A percentile compares a stretch with the other conserved stretches of the same genome.
phyloP scores from a whole-genome alignment of 2,113 vertebrate genomes.

The Pimephales promelas region DNA sequence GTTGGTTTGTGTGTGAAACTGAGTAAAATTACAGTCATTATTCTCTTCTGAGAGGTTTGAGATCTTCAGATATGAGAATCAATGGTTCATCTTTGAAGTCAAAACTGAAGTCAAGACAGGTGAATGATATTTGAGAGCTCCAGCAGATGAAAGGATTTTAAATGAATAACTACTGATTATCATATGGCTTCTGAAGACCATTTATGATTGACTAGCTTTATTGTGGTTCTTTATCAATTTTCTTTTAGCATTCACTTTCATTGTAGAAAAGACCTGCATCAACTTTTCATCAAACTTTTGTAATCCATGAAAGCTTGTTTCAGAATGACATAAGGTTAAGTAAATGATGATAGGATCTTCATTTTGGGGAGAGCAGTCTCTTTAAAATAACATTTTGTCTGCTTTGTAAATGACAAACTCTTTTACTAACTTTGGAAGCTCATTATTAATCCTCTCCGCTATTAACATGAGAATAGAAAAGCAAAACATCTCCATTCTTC shows the following conservation, averaged over 20 bases:
- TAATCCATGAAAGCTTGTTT: neutral
- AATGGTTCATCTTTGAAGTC: too few relatives aligned
- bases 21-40: neutral
- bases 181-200: neutral
- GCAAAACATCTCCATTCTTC: constrained; percentile 7
- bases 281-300: neutral
- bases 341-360: neutral
- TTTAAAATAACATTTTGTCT: neutral
- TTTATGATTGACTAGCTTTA: too few relatives aligned
- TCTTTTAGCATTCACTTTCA: too few relatives aligned
- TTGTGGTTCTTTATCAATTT: too few relatives aligned
- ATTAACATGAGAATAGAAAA: constrained; percentile 14
- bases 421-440: neutral
- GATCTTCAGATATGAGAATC: neutral
- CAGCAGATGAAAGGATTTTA: too few relatives aligned
- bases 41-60: neutral
- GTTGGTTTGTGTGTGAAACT: neutral
- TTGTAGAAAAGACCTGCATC: too few relatives aligned
- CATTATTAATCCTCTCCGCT: neutral
- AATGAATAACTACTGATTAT: neutral
- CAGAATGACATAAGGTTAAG: neutral
- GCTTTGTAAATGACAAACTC: neutral
- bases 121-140: too few relatives aligned
- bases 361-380: neutral
- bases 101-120: too few relatives aligned